Evolutionary conservation across 2,797 vertebrate genomes (phyloP).

Genomic region (Ptychobarbus kaznakovi): DNA sequence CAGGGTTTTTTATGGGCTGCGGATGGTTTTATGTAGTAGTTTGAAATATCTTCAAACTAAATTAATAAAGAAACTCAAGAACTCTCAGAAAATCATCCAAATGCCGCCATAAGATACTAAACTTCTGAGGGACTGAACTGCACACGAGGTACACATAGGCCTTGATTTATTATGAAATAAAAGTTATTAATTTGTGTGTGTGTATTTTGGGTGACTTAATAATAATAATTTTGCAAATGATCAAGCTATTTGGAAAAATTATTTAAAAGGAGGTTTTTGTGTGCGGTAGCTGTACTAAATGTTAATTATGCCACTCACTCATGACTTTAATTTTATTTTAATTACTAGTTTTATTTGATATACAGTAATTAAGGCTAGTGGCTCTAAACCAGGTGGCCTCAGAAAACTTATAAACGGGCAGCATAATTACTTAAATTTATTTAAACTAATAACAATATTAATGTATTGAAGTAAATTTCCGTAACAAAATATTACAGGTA

Average conservation of each 20-base stretch:
- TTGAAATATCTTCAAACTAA: conserved; percentile 1
- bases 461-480: too few species aligned
- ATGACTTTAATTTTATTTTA: neutral
- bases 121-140: neutral
- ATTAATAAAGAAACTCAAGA: conserved; percentile 5
- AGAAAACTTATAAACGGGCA: too few species aligned
- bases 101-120: neutral
- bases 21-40: conserved; percentile 11
- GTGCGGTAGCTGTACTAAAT: neutral
- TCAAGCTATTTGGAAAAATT: neutral
- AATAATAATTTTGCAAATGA: neutral
- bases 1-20: neutral
- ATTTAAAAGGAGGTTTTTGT: neutral
- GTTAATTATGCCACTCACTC: neutral
- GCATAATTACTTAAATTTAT: too few species aligned
- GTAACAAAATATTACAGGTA: too few species aligned
- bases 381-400: neutral
- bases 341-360: neutral
- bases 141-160: neutral
- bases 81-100: neutral
- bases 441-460: too few species aligned
- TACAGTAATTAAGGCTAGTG: neutral
- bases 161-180: neutral
- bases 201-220: neutral
- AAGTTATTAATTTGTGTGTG: neutral